Conservation (phyloP, 2,888 invertebrate species). For the Meta bourneti region DNA sequence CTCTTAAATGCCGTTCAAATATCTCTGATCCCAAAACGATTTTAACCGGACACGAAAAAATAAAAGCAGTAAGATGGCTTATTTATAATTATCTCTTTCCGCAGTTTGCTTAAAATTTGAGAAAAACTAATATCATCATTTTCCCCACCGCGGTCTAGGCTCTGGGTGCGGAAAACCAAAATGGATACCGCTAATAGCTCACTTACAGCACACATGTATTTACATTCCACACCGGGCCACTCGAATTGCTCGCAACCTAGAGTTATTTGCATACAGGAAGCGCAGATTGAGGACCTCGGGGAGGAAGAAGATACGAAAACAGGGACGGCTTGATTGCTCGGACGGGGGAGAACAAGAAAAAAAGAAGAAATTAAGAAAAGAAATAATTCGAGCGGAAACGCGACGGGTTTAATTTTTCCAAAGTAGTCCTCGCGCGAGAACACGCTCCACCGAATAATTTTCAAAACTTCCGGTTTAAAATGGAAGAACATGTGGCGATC, state of each 20-base stretch:
- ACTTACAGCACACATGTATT: background rate
- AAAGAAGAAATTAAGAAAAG: background rate
- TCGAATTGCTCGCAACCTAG: too few relatives aligned
- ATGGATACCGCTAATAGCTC: background rate
- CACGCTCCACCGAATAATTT: slow-evolving; percentile 30
- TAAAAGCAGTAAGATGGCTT: background rate
- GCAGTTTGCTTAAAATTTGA: background rate
- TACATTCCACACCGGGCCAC: background rate
- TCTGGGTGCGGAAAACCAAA: background rate
- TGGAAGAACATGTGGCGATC: slow-evolving; percentile 52
- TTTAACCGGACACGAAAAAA: background rate
- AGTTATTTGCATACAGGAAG: slow-evolving; percentile 38
- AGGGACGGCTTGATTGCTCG: background rate
- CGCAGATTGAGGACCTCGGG: background rate
- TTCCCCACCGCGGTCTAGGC: background rate
- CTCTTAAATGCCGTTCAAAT: too few relatives aligned
- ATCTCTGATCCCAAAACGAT: background rate
- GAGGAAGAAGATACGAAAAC: slow-evolving; percentile 8
- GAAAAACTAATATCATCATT: background rate
- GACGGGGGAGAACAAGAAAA: background rate
- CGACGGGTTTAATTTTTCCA: slow-evolving; percentile 29
- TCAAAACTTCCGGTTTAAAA: slow-evolving; percentile 47
- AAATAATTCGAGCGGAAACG: slow-evolving; percentile 44
- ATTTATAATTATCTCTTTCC: background rate
- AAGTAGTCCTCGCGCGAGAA: slow-evolving; percentile 11